Conservation (phyloP, 2,797 vertebrate species). For the Vipera latastei region DNA sequence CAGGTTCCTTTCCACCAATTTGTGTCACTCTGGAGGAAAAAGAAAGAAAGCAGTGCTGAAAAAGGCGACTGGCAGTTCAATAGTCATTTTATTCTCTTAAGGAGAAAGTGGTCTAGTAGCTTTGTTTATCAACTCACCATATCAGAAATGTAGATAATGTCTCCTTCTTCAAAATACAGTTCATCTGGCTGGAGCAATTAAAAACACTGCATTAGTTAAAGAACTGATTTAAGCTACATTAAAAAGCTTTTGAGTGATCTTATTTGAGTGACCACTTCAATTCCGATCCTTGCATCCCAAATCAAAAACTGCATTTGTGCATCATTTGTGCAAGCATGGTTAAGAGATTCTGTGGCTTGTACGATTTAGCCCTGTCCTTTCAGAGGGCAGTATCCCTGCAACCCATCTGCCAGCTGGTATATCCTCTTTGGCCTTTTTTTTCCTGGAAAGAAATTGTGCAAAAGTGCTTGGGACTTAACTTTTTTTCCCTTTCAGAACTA, state of each 20-base stretch:
- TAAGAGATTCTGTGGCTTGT: not conserved
- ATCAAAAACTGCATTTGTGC: not conserved
- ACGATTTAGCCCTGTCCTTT: not conserved
- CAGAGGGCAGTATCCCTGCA: not conserved
- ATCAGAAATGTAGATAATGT: conserved; percentile 96
- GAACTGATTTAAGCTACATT: not conserved
- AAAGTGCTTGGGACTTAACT: not conserved
- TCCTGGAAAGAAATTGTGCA: not conserved
- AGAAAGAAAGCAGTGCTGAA: conserved; percentile 23
- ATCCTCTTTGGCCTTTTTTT: not conserved
- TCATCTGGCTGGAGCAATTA: conserved; percentile 86
- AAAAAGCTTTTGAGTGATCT: not conserved
- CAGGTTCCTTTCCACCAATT: conserved; percentile 99
- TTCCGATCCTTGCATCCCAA: not conserved
- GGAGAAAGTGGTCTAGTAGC: not conserved
- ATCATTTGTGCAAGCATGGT: not conserved
- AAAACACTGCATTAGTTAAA: not conserved
- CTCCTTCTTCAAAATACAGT: conserved; percentile 96
- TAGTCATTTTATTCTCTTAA: not conserved
- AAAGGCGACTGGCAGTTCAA: not conserved
- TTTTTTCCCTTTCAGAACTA: not conserved
- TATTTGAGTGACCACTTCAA: not conserved
- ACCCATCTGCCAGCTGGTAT: not conserved
- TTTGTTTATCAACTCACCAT: conserved; percentile 77
- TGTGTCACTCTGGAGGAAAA: conserved; percentile 84